These are phyloP conservation scores for Leucophora obtusa DNA, from an alignment of 2,888 invertebrate genomes.

Conservation along the genomic window DNA sequence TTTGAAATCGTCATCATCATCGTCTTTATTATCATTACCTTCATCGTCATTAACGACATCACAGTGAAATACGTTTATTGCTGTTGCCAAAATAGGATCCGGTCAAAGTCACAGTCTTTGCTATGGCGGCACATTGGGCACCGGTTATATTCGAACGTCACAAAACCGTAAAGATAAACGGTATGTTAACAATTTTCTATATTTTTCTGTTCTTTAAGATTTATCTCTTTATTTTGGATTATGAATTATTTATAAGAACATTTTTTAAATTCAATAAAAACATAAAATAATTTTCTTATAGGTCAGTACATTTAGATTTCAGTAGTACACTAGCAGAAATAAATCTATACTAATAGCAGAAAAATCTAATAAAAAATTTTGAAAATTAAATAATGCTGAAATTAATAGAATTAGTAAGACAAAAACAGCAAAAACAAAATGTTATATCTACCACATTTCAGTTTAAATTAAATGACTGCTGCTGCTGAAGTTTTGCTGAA, in stretches of 20 bases:
- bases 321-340: too few relatives aligned
- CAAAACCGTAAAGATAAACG: conserved; percentile 80
- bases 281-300: not conserved
- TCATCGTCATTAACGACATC: not conserved
- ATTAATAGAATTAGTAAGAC: too few relatives aligned
- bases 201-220: not conserved
- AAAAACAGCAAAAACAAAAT: too few relatives aligned
- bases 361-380: too few relatives aligned
- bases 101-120: conserved; percentile 80
- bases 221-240: not conserved
- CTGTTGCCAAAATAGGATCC: conserved; percentile 81
- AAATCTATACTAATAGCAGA: too few relatives aligned
- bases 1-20: conserved; percentile 5
- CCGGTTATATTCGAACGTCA: conserved; percentile 79
- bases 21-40: conserved; percentile 10
- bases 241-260: conserved; percentile 17
- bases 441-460: too few relatives aligned
- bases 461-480: too few relatives aligned
- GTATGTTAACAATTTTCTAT: conserved; percentile 74
- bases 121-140: conserved; percentile 79
- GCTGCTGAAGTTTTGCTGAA: too few relatives aligned
- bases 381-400: too few relatives aligned
- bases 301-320: not conserved
- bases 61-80: conserved; percentile 66
- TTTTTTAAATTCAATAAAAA: conserved; percentile 1